Evolutionary conservation across 2,797 vertebrate genomes (phyloP), one percentile per base, ranked within the genome.

Genomic region (Tangara arthus): DNA sequence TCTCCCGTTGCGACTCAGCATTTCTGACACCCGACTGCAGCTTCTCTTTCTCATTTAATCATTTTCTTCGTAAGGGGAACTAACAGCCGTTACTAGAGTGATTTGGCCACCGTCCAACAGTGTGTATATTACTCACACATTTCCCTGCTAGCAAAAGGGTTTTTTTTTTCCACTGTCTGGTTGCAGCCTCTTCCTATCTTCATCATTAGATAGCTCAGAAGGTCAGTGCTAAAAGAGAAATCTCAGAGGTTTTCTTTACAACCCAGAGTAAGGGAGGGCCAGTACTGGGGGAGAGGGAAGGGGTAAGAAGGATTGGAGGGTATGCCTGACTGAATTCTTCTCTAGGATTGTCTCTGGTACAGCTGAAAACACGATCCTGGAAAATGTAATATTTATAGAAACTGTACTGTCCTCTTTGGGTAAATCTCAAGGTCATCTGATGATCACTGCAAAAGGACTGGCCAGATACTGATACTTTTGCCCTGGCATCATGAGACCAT

Each of bases 141-240:
- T 87, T 92, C 82, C 75, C 93, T 92, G 93, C 88, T 85, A 94
- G 95, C 87, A 88, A 91, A 90, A 84, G 79, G 69, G 41, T 7
- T 27, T 79, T 85, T 75, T 75, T 94, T 89, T 79, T 17, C 70
- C 70, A 46, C 88, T 77, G 84, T 88, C 88, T 91, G 83, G 76
- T 95, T 90, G 77, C 93, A 95, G 90, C 76, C 91, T 93, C 86
- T 96, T 95, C 66, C 70, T 93, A 60, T 95, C 89, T 92, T 90
- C 85, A 87, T 95, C 93, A 90, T 85, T 80, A 94, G 87, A 85
- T 57, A 87, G 72, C 90, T 94, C 59, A 59, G 94, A 91, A 96
- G 94, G 83, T 94, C 95, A 84, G 65, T 39, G 81, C 91, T 94
- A 82, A 92, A 94, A 95, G 83, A 89, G 75, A 94, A 93, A 88